phyloP scores from a whole-genome alignment of 2,113 vertebrate species.

The Vireo altiloquus region DNA sequence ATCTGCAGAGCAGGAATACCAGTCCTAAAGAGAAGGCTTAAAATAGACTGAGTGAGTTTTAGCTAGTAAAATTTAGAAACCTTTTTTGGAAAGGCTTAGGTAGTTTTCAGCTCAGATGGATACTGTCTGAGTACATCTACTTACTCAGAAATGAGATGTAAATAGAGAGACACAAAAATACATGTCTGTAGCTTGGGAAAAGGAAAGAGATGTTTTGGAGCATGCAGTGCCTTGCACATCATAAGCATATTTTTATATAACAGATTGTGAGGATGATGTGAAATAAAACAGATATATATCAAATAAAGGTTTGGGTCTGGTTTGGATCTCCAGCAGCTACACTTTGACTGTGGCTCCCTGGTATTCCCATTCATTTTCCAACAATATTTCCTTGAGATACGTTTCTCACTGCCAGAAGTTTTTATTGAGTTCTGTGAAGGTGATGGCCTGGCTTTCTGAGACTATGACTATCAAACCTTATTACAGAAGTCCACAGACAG shows the following conservation, averaged over 20 bases:
- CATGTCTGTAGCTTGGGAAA: neutral
- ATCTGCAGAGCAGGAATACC: neutral
- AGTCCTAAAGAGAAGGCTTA: neutral
- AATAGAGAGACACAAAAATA: neutral
- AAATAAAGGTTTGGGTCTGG: neutral
- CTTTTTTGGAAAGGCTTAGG: neutral
- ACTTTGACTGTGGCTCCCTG: neutral
- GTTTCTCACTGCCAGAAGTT: neutral
- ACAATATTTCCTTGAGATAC: neutral
- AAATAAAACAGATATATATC: constrained; percentile 4
- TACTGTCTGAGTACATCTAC: neutral
- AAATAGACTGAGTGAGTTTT: neutral
- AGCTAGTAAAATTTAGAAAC: neutral
- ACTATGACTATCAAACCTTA: neutral
- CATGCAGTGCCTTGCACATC: neutral
- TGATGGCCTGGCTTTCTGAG: neutral
- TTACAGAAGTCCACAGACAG: neutral
- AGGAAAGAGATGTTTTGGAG: neutral
- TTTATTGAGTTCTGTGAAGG: neutral
- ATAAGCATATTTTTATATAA: neutral
- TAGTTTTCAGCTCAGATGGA: neutral
- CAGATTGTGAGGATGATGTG: neutral
- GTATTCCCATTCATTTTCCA: neutral
- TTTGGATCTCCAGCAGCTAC: neutral
- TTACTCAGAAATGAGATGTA: neutral